These are phyloP conservation scores for Aphrophora alni DNA, from an alignment of 2,888 invertebrate species.

Conservation along the genomic window DNA sequence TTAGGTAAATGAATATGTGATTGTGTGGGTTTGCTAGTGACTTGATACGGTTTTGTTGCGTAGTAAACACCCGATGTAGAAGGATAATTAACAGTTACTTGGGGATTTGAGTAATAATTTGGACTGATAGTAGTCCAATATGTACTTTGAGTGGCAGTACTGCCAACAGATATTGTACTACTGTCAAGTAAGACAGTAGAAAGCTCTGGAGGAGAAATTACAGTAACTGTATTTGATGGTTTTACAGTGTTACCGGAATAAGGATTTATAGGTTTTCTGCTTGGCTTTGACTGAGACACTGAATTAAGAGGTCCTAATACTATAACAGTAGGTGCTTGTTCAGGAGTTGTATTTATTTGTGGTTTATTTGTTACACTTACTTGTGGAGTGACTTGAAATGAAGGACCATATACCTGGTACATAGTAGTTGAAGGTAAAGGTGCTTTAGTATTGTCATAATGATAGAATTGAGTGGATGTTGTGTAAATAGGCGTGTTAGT, in stretches of 20 bases:
- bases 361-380: slow-evolving; percentile 50
- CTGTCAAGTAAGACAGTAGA: slow-evolving; percentile 48
- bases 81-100: slow-evolving; percentile 20
- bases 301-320: slow-evolving; percentile 60
- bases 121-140: slow-evolving; percentile 17
- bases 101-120: slow-evolving; percentile 3
- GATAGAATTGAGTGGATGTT: slow-evolving; percentile 29
- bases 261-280: slow-evolving; percentile 18
- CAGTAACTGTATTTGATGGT: slow-evolving; percentile 37
- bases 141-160: slow-evolving; percentile 19
- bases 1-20: background rate
- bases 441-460: slow-evolving; percentile 30
- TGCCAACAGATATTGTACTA: slow-evolving; percentile 38
- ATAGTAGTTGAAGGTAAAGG: slow-evolving; percentile 56
- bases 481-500: slow-evolving; percentile 41
- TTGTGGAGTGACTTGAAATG: slow-evolving; percentile 50
- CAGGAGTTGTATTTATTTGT: slow-evolving; percentile 44
- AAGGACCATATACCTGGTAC: slow-evolving; percentile 51
- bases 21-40: slow-evolving; percentile 16
- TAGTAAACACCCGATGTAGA: slow-evolving; percentile 25
- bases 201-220: slow-evolving; percentile 36
- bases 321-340: slow-evolving; percentile 64
- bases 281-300: slow-evolving; percentile 42
- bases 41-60: slow-evolving; percentile 12
- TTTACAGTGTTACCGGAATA: background rate